Evolutionary conservation across 2,888 invertebrate genomes (phyloP), one percentile per base, ranked within the genome.

Genomic region (Hydrotaea cyrtoneurina): DNA sequence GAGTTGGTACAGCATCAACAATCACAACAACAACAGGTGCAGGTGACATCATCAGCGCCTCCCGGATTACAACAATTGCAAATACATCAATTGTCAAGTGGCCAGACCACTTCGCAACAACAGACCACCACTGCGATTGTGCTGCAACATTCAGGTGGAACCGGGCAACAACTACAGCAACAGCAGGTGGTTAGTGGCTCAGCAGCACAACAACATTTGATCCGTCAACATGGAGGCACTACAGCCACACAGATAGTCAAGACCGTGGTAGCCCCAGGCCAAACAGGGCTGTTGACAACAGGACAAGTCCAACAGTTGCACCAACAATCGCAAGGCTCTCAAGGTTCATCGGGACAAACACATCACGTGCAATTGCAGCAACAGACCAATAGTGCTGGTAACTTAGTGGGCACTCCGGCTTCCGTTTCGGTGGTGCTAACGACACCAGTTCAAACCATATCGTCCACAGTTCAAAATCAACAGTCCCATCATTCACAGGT

Each of bases 261-360:
- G 86, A 91, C 92, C 0, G 91, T 92, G 80, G 92, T 93, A 8
- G 89, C 92, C 0, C 89, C 90, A 0, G 66, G 66, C 5, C 88
- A 90, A 39, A 86, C 89, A 0, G 88, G 89, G 0, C 43, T 89
- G 13, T 83, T 92, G 2, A 90, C 90, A 1, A 93, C 94, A 2
- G 93, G 93, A 0, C 93, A 93, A 50, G 92, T 93, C 82, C 93
- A 93, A 5, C 92, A 94, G 50, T 93, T 94, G 78, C 88, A 91
- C 0, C 92, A 91, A 66, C 86, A 89, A 3, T 23, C 78, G 11
- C 78, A 79, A 23, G 86, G 75, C 21, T 86, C 87, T 71, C 86
- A 86, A 13, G 85, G 86, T 17, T 86, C 17, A 17, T 21, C 81
- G 1, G 53, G 64, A n/a, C 86, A 83, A 57, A 71, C 85, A 1